Evolutionary conservation across 2,888 invertebrate genomes (phyloP).

Genomic region (Drosophila greeni): DNA sequence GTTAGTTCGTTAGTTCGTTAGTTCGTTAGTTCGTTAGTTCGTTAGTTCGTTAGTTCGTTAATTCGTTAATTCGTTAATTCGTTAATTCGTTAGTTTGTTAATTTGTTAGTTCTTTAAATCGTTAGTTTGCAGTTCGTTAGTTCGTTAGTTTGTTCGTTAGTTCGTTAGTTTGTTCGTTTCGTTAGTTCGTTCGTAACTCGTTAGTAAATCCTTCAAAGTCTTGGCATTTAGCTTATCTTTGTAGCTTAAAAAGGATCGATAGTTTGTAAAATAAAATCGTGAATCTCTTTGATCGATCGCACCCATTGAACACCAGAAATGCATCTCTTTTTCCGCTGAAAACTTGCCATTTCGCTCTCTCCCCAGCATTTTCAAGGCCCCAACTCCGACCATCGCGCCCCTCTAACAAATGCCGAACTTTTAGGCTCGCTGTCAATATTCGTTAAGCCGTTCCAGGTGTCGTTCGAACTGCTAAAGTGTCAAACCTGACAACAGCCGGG

Average conservation of each 20-base stretch:
- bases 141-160: not conserved
- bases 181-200: not conserved
- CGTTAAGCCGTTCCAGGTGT: slow-evolving; percentile 74
- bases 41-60: not conserved
- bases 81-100: too few relatives aligned
- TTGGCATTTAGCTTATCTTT: not conserved
- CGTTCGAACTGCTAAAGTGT: slow-evolving; percentile 72
- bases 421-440: slow-evolving; percentile 72
- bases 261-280: not conserved
- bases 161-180: not conserved
- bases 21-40: not conserved
- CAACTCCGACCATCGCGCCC: slow-evolving; percentile 19
- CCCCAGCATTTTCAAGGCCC: too few relatives aligned
- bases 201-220: not conserved
- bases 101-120: not conserved
- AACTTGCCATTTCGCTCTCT: slow-evolving; percentile 46
- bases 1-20: not conserved
- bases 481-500: slow-evolving; percentile 71
- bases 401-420: slow-evolving; percentile 63
- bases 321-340: slow-evolving; percentile 39
- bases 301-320: slow-evolving; percentile 60
- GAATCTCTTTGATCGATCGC: slow-evolving; percentile 66
- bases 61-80: too few relatives aligned
- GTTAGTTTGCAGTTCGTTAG: not conserved
- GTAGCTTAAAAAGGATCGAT: not conserved